Evolutionary conservation across 2,113 vertebrate species (phyloP), one percentile per base, ranked within the genome.

Genomic region (Strigops habroptila): DNA sequence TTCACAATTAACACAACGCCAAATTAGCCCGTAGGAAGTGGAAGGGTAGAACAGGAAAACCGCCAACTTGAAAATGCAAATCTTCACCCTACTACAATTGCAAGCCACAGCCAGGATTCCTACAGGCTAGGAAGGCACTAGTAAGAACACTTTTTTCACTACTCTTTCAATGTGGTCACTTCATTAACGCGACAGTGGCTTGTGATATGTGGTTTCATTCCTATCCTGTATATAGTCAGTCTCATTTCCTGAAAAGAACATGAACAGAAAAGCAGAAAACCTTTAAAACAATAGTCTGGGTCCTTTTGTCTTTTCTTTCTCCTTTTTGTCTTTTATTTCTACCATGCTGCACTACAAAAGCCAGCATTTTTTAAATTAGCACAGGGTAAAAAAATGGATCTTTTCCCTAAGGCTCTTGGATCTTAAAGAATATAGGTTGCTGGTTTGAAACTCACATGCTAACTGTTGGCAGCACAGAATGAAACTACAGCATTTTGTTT

Each of bases 11-110:
- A 93, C 75, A 69, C 44, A 69, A 39, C 6, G 76, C 53, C 10
- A 7, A 93, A 92, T 93, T 94, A 95, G 81, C 60, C 33, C 17
- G 78, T 81, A 96, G 91, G 92, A 94, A 91, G 86, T 44, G 51
- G 83, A 94, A 82, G 63, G 92, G 83, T 88, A 92, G 94, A 95
- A 96, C n/a, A 96, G 92, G 95, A 96, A 96, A 96, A 96, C 92
- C 77, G 5, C 83, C 77, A 69, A 77, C 48, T 92, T 77, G 10
- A 92, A 92, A 94, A 96, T 96, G 93, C 95, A 95, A 95, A 96
- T 97, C 81, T 92, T 91, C 67, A 84, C 83, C 28, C 46, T 65
- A 74, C 95, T 83, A 93, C 91, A 93, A 95, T 65, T 69, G 67
- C n/a, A 89, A 87, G 93, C 67, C 53, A 2, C 88, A 91, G 74